phyloP scores from a whole-genome alignment of 2,113 vertebrate species.

The Leptodactylus fuscus region DNA sequence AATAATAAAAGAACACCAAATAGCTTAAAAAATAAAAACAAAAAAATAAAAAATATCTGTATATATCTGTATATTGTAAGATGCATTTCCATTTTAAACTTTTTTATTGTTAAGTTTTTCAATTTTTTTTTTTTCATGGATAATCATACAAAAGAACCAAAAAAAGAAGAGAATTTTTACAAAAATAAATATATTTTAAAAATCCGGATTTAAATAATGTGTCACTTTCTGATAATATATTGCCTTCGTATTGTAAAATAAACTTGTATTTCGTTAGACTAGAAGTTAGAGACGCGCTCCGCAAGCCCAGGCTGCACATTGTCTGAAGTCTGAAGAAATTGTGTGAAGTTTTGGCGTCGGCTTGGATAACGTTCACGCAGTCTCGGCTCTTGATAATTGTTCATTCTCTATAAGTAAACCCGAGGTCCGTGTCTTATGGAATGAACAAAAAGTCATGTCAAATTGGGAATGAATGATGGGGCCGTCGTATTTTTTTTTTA shows the following conservation, averaged over 20 bases:
- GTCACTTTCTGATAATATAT: too few relatives aligned
- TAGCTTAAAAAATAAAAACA: too few relatives aligned
- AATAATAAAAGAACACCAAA: too few relatives aligned
- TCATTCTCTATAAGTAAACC: neutral
- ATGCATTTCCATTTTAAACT: too few relatives aligned
- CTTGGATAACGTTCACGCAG: neutral
- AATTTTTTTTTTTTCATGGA: too few relatives aligned
- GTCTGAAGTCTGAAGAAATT: slow-evolving; percentile 27
- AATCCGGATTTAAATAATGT: too few relatives aligned
- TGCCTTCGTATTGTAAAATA: neutral
- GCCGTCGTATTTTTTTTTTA: slow-evolving; percentile 27
- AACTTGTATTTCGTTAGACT: neutral
- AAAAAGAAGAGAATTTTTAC: too few relatives aligned
- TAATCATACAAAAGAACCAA: too few relatives aligned
- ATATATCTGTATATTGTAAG: too few relatives aligned
- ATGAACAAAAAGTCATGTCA: accelerated
- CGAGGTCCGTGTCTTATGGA: neutral
- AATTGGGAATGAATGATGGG: slow-evolving; percentile 61
- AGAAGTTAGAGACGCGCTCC: neutral
- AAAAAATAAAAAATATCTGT: too few relatives aligned
- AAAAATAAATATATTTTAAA: too few relatives aligned
- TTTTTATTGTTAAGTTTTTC: too few relatives aligned
- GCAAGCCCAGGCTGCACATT: neutral
- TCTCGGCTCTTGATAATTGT: neutral
- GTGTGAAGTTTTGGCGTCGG: neutral